Evolutionary conservation across 2,797 vertebrate genomes (phyloP), one percentile per base, ranked within the genome.

Genomic region (Hipposideros larvatus): DNA sequence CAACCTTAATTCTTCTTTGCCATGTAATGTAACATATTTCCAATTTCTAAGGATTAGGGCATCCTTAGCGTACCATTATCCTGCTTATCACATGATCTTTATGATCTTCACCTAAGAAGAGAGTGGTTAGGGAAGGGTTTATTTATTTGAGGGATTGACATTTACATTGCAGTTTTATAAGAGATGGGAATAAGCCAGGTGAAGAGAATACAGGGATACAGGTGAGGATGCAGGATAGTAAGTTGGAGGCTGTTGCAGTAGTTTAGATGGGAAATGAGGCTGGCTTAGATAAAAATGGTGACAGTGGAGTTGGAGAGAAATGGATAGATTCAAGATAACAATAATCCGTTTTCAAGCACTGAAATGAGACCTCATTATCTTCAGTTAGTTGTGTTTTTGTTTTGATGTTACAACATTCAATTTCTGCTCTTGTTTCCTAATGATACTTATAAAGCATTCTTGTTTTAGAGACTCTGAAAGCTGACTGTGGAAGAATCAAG

Each of bases 101-200:
- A 55, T 55, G 53, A 55, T 55, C 79, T 86, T 91, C 41, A 55
- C 61, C 43, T 85, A 80, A 2, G 41, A 46, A 19, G 79, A 90
- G 53, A 41, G 51, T 88, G 16, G 4, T 84, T 7, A 75, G 75
- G 68, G 28, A 91, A 55, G 48, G 37, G 15, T 70, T 77, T 78
- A 7, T 43, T 75, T 77, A 51, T 57, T 51, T 28, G 7, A 55
- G 26, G 9, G 22, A 70, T 26, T 94, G 41, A 79, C 70, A 74
- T 90, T 96, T 92, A 21, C 24, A 48, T 4, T 41, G 78, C 88
- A 78, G 34, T 11, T 61, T 88, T 55, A 91, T 84, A 91, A 66
- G 15, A 65, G 24, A 31, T 37, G 26, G 19, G 26, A 41, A 9
- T 85, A 59, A 86, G 21, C n/a, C 71, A 93, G 34, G 31, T 71